These are phyloP conservation scores for Polymixis lichenea DNA, from an alignment of 2,888 invertebrate species.

Conservation along the genomic window DNA sequence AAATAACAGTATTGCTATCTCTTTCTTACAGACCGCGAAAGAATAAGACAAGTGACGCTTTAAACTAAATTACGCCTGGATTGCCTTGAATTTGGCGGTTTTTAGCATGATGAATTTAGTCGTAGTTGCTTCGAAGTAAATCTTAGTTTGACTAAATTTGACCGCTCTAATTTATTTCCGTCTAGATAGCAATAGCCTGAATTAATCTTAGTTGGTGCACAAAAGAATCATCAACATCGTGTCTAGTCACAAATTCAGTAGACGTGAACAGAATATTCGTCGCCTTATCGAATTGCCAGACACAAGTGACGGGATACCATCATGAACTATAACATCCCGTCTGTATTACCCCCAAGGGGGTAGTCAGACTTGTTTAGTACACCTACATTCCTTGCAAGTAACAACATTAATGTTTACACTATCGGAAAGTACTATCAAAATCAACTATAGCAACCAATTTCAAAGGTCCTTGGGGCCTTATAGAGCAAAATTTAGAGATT, in stretches of 20 bases:
- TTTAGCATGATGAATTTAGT: too few species aligned
- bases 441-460: constrained; percentile 12
- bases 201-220: too few species aligned
- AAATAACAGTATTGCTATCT: too few species aligned
- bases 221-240: background rate
- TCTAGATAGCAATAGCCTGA: too few species aligned
- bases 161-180: too few species aligned
- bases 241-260: background rate
- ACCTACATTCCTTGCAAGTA: background rate
- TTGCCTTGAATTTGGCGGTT: too few species aligned
- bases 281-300: too few species aligned
- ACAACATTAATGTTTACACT: constrained; percentile 19
- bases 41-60: too few species aligned
- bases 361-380: background rate
- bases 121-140: too few species aligned
- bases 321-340: background rate
- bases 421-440: constrained; percentile 16
- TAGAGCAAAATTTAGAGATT: constrained; percentile 17
- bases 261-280: background rate
- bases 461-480: background rate
- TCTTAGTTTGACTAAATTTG: too few species aligned
- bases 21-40: too few species aligned
- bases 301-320: background rate
- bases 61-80: too few species aligned
- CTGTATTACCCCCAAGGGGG: background rate